Evolutionary conservation across 2,113 vertebrate species (phyloP).

Genomic region (Oostethus manadensis): DNA sequence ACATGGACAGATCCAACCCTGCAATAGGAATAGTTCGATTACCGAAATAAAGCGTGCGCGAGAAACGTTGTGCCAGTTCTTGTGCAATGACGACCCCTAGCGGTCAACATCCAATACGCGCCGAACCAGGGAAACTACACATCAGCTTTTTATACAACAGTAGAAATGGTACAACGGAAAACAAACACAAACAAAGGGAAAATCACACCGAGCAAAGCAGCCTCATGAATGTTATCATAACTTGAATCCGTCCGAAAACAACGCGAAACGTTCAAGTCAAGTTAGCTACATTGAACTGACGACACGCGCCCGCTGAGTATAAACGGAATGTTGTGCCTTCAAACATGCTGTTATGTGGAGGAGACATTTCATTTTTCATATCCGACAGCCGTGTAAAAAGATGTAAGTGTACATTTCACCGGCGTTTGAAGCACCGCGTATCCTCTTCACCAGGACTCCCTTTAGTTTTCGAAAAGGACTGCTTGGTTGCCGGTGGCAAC

Average conservation of each 20-base stretch:
- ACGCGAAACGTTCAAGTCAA: neutral
- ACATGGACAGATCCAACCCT: neutral
- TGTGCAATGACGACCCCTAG: conserved; percentile 46
- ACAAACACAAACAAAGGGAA: too few species aligned
- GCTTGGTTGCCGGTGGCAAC: conserved; percentile 51
- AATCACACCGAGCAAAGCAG: too few species aligned
- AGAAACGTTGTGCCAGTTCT: neutral
- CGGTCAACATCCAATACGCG: too few species aligned
- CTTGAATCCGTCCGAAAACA: neutral
- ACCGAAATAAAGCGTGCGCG: too few species aligned
- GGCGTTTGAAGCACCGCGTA: neutral
- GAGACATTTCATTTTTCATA: neutral
- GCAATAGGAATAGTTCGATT: neutral
- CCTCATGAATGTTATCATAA: too few species aligned
- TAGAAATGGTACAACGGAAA: too few species aligned
- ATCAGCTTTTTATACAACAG: too few species aligned
- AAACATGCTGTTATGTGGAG: neutral
- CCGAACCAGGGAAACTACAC: too few species aligned
- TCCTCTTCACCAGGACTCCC: neutral
- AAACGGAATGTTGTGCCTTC: neutral
- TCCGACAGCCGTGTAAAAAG: neutral
- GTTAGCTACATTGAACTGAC: neutral
- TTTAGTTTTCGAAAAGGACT: neutral
- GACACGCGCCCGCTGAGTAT: neutral
- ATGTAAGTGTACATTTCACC: conserved; percentile 20